Percentiles rank a stretch among this genome's conserved stretches.
Evolutionary conservation across 1,140 invertebrate genomes (phyloP).

Genomic region (Coptotermes formosanus): DNA sequence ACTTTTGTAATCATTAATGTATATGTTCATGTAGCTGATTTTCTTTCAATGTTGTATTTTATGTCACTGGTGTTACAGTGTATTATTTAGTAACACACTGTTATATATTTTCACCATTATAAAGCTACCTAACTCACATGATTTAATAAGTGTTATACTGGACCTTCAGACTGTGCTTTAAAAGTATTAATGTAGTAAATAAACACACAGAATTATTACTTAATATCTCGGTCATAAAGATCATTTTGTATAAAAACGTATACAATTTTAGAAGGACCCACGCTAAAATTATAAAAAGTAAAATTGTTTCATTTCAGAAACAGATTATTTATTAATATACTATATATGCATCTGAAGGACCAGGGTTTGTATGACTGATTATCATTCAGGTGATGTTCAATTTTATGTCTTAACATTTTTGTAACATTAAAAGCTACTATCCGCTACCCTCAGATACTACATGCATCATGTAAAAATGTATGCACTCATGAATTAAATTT

Average conservation of each 20-base stretch:
- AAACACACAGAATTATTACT: too few relatives aligned
- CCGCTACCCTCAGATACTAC: background rate
- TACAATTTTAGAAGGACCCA: too few relatives aligned
- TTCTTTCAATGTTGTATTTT: background rate
- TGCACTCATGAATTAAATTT: background rate
- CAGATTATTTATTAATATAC: too few relatives aligned
- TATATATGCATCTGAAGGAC: background rate
- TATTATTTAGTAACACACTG: background rate
- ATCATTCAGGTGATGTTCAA: too few relatives aligned
- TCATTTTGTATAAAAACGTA: too few relatives aligned
- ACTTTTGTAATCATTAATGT: background rate
- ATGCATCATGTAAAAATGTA: background rate
- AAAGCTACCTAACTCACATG: background rate
- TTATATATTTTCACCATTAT: background rate
- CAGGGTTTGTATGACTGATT: too few relatives aligned
- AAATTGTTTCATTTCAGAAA: too few relatives aligned
- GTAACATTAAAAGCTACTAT: background rate
- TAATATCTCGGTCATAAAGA: too few relatives aligned
- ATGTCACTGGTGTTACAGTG: background rate
- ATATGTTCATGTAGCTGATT: constrained; percentile 3
- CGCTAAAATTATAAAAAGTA: too few relatives aligned
- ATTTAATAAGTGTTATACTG: background rate
- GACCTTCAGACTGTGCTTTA: background rate
- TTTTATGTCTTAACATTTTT: background rate
- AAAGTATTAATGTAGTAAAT: too few relatives aligned